Evolutionary conservation across 1,140 invertebrate species (phyloP).

Genomic region (Aphis gossypii): DNA sequence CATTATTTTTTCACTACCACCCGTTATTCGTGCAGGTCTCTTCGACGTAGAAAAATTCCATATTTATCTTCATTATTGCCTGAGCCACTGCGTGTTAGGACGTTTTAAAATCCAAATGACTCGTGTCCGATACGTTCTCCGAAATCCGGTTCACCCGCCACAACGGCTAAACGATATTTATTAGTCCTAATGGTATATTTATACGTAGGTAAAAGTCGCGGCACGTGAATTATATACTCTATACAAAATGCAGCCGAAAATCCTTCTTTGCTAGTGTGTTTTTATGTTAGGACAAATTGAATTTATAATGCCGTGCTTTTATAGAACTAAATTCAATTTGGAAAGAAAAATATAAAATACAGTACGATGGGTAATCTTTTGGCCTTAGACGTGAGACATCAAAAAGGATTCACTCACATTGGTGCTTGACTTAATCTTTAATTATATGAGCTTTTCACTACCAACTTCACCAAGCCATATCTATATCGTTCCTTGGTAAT

Average conservation of each 20-base stretch:
- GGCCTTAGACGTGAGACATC: conserved; percentile 4
- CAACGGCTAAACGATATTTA: not conserved
- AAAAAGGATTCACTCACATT: conserved; percentile 47
- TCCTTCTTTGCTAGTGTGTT: not conserved
- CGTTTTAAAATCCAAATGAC: conserved; percentile 38
- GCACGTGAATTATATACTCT: not conserved
- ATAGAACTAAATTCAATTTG: not conserved
- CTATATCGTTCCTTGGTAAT: conserved; percentile 26
- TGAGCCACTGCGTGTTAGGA: not conserved
- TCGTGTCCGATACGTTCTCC: not conserved
- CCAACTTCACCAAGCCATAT: no score
- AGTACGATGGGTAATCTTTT: not conserved
- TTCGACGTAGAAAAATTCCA: not conserved
- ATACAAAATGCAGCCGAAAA: not conserved
- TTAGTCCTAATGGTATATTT: conserved; percentile 24
- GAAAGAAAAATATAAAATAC: not conserved
- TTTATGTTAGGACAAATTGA: not conserved
- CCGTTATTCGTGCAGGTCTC: not conserved
- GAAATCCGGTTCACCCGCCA: not conserved
- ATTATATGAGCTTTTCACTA: conserved; percentile 45
- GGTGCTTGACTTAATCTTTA: conserved; percentile 49
- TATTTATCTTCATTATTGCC: conserved; percentile 49
- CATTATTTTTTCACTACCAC: not conserved
- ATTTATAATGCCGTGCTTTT: not conserved
- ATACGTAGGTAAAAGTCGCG: not conserved